These are phyloP conservation scores for Ooceraea biroi DNA, from an alignment of 1,140 invertebrate genomes.

Conservation along the genomic window DNA sequence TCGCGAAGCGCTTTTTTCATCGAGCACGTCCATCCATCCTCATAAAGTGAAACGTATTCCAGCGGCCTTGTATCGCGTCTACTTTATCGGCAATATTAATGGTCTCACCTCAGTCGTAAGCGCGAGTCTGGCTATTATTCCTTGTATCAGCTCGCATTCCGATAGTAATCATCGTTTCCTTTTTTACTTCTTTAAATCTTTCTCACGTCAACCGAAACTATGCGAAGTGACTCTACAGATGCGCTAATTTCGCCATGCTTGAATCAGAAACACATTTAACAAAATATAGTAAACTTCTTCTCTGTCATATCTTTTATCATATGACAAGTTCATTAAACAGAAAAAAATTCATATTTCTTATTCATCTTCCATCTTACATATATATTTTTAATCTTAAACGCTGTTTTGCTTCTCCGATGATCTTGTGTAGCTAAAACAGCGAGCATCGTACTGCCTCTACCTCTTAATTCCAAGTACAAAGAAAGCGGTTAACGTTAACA, in stretches of 20 bases:
- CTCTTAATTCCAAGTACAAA: too few relatives aligned
- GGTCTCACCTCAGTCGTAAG: constrained; percentile 55
- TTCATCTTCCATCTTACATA: too few relatives aligned
- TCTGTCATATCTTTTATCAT: too few relatives aligned
- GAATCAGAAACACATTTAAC: background rate
- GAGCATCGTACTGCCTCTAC: too few relatives aligned
- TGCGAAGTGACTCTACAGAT: background rate
- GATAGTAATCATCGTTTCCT: constrained; percentile 62
- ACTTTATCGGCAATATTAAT: constrained; percentile 80
- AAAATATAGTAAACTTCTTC: background rate
- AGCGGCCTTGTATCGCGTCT: constrained; percentile 63
- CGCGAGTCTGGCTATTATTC: constrained; percentile 66
- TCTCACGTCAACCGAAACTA: constrained; percentile 24
- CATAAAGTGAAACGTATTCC: constrained; percentile 68
- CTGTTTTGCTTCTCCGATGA: too few relatives aligned
- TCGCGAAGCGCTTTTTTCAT: constrained; percentile 48
- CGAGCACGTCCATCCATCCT: constrained; percentile 63
- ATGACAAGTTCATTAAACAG: too few relatives aligned
- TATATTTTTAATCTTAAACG: too few relatives aligned
- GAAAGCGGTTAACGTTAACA: background rate
- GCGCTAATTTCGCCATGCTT: background rate
- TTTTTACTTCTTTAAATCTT: constrained; percentile 5
- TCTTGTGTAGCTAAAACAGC: too few relatives aligned
- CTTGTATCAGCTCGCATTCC: constrained; percentile 51
- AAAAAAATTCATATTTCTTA: too few relatives aligned